A percentile compares a stretch with the other conserved stretches of the same genome.
Conservation (phyloP, 2,797 vertebrate species). For the Gastrophryne carolinensis region DNA sequence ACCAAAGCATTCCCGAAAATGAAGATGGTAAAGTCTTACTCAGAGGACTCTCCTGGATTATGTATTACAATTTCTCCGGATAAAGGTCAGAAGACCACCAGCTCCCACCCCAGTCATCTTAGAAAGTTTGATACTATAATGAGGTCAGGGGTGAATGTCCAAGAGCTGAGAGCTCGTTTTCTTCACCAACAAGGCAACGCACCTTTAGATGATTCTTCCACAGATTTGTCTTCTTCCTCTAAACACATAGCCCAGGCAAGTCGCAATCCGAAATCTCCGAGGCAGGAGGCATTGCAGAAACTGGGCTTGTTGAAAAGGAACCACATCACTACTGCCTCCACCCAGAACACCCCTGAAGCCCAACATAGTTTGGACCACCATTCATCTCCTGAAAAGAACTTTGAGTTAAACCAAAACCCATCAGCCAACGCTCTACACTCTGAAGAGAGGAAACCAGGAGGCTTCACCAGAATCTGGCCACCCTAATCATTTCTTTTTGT, state of each 20-base stretch:
- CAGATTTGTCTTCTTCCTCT: background rate
- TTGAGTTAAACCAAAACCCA: constrained; percentile 27
- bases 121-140: constrained; percentile 56
- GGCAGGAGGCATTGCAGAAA: constrained; percentile 54
- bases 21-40: constrained; percentile 39
- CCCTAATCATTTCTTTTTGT: background rate
- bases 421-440: background rate
- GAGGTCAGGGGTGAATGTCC: constrained; percentile 53
- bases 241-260: background rate
- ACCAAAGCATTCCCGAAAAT: constrained; percentile 7
- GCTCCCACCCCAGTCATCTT: constrained; percentile 23
- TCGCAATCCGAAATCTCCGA: constrained; percentile 21
- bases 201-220: constrained; percentile 20
- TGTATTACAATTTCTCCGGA: constrained; percentile 25
- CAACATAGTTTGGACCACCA: background rate
- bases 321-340: background rate
- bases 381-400: background rate
- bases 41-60: constrained; percentile 26
- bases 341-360: background rate
- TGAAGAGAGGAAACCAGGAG: constrained; percentile 21
- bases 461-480: constrained; percentile 35
- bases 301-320: constrained; percentile 46
- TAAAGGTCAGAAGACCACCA: background rate
- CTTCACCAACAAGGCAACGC: constrained; percentile 30
- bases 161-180: constrained; percentile 55